A percentile compares a stretch with the other conserved stretches of the same genome.
phyloP scores from a whole-genome alignment of 2,113 vertebrate species.

The Macaca mulatta region DNA sequence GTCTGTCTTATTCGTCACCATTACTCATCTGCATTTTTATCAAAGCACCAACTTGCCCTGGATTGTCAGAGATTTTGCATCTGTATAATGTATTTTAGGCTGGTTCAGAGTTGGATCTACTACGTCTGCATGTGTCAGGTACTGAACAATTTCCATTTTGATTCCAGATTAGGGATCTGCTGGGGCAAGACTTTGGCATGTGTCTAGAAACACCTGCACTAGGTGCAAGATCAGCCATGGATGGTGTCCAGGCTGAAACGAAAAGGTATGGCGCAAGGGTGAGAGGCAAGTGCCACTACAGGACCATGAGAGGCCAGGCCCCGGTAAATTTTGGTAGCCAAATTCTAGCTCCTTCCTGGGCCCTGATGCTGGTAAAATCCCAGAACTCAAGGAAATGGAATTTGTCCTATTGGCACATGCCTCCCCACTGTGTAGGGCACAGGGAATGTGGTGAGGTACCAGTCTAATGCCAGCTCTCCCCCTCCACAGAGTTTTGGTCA shows the following conservation, averaged over 20 bases:
- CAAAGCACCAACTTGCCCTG: background rate
- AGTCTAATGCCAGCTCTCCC: conserved; percentile 42
- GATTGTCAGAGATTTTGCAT: background rate
- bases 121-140: background rate
- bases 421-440: background rate
- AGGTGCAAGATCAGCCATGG: background rate
- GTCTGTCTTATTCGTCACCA: background rate
- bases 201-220: background rate
- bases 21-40: background rate
- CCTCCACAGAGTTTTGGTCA: conserved; percentile 56
- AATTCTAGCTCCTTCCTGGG: background rate
- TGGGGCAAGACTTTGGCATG: background rate
- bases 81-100: background rate
- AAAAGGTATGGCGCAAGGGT: background rate
- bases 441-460: background rate
- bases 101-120: background rate
- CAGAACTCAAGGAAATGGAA: background rate
- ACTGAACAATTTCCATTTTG: background rate
- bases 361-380: background rate
- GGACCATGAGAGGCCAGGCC: background rate
- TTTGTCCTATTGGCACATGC: background rate
- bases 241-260: background rate
- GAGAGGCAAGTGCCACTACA: background rate
- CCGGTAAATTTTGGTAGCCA: background rate
- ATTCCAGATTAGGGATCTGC: background rate